Conservation (phyloP, 1,140 invertebrate species). For the Prorops nasuta region DNA sequence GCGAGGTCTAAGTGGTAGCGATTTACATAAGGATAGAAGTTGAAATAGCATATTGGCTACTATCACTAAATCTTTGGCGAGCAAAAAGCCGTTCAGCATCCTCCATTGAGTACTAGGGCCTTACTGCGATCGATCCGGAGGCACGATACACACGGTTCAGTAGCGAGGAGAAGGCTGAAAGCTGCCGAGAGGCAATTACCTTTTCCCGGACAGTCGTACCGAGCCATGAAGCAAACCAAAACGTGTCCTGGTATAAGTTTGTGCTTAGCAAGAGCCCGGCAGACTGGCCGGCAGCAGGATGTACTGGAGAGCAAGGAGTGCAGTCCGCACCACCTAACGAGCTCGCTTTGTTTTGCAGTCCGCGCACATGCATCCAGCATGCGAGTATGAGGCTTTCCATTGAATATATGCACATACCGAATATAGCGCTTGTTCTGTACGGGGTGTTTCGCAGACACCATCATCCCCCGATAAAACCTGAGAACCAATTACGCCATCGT, state of each 20-base stretch:
- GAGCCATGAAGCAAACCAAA: slow-evolving; percentile 28
- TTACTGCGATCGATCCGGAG: slow-evolving; percentile 18
- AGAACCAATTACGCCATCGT: too few species aligned
- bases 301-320: slow-evolving; percentile 46
- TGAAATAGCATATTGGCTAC: too few species aligned
- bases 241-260: slow-evolving; percentile 36
- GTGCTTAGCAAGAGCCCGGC: slow-evolving; percentile 11
- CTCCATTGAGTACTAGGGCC: slow-evolving; percentile 8
- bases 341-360: slow-evolving; percentile 55
- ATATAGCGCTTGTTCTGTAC: slow-evolving; percentile 33
- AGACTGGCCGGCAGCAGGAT: slow-evolving; percentile 43
- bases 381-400: slow-evolving; percentile 24
- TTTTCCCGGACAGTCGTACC: slow-evolving; percentile 21
- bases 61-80: too few species aligned
- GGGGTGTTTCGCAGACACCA: slow-evolving; percentile 37
- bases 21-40: too few species aligned
- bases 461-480: too few species aligned
- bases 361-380: slow-evolving; percentile 39
- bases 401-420: slow-evolving; percentile 38
- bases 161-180: slow-evolving; percentile 19
- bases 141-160: slow-evolving; percentile 15
- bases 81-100: too few species aligned
- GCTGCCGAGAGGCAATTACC: slow-evolving; percentile 36
- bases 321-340: slow-evolving; percentile 55
- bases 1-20: too few species aligned